A percentile compares a stretch with the other conserved stretches of the same genome.
phyloP scores from a whole-genome alignment of 1,140 invertebrate species.

The Arion vulgaris region DNA sequence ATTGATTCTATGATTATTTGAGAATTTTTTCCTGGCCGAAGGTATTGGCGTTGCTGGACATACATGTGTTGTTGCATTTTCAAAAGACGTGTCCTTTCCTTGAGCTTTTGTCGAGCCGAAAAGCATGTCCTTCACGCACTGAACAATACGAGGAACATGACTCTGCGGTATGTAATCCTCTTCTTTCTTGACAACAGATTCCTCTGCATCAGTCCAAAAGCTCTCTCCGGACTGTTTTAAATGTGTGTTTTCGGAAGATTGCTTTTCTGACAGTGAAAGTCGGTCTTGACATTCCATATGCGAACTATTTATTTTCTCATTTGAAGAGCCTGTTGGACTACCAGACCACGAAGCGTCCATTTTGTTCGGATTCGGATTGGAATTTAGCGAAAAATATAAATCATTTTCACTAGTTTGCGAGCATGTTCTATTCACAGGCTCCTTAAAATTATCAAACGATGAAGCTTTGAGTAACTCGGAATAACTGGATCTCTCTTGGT shows the following conservation, averaged over 20 bases:
- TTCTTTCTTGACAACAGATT: not conserved
- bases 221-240: not conserved
- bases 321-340: not conserved
- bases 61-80: not conserved
- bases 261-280: not conserved
- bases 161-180: not conserved
- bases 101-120: slow-evolving; percentile 7
- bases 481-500: too few species aligned
- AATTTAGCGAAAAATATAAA: not conserved
- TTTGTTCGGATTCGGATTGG: not conserved
- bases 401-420: not conserved
- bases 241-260: not conserved
- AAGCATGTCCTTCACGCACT: not conserved
- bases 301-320: not conserved
- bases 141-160: not conserved
- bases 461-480: too few species aligned
- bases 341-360: not conserved
- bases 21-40: not conserved
- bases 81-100: not conserved
- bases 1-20: not conserved
- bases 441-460: not conserved
- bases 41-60: not conserved
- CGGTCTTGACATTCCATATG: not conserved
- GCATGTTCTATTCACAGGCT: not conserved
- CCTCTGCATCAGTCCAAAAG: not conserved